These are phyloP conservation scores for Brachypterus glaber DNA, from an alignment of 2,888 invertebrate species.

Conservation along the genomic window DNA sequence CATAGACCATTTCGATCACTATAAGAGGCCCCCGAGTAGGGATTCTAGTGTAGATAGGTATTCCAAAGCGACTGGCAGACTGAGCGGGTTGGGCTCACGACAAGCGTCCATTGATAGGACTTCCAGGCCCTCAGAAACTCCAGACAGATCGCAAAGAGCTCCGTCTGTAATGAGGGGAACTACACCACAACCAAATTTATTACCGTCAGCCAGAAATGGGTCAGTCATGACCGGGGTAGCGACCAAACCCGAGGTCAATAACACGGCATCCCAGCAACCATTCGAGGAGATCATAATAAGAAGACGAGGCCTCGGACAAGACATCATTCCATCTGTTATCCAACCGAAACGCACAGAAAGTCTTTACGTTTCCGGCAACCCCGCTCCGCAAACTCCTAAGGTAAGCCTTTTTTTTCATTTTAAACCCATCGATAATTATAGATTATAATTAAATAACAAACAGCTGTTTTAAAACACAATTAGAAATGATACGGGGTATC, in stretches of 20 bases:
- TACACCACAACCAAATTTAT: slow-evolving; percentile 39
- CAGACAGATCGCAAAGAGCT: slow-evolving; percentile 45
- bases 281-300: slow-evolving; percentile 76
- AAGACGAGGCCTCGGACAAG: slow-evolving; percentile 75
- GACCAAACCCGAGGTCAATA: slow-evolving; percentile 28
- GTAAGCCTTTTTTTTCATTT: slow-evolving; percentile 26
- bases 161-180: slow-evolving; percentile 48
- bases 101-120: slow-evolving; percentile 68
- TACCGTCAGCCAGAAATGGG: slow-evolving; percentile 47
- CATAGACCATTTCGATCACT: slow-evolving; percentile 90
- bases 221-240: slow-evolving; percentile 51
- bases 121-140: slow-evolving; percentile 33
- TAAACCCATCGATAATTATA: too few relatives aligned
- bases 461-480: too few relatives aligned
- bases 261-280: slow-evolving; percentile 48
- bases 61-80: slow-evolving; percentile 56
- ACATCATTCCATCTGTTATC: slow-evolving; percentile 77
- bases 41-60: slow-evolving; percentile 75
- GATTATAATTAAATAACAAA: too few relatives aligned
- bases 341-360: slow-evolving; percentile 89
- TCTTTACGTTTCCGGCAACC: slow-evolving; percentile 58
- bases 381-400: slow-evolving; percentile 38
- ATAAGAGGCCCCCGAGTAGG: slow-evolving; percentile 81
- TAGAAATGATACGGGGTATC: too few relatives aligned
- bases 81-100: slow-evolving; percentile 53